Evolutionary conservation across 2,888 invertebrate genomes (phyloP), one percentile per base, ranked within the genome.

Genomic region (Limulus polyphemus): DNA sequence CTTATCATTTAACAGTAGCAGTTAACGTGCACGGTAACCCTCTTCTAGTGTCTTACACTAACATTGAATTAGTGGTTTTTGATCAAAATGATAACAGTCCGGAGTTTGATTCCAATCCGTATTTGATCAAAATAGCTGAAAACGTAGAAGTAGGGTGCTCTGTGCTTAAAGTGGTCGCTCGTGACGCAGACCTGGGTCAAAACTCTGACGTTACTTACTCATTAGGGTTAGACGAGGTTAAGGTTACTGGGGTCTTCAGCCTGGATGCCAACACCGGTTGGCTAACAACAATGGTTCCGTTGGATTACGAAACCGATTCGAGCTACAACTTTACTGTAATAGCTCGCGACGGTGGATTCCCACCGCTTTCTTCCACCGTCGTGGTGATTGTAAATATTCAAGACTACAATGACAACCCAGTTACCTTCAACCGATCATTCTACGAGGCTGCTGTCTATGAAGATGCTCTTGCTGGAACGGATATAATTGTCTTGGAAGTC

Each of bases 371-470:
- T 57, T 82, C 88, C 47, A 82, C 87, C 70, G 86, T 88, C 13
- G 83, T 84, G 57, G 85, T 95, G 0, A 81, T 86, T 56, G 83
- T 97, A 60, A 83, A 84, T 61, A 79, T 97, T 11, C 82, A 85
- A 65, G 95, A 97, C 78, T 89, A 88, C 77, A 95, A 97, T 77
- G 97, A 97, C 77, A 90, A 90, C 75, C 84, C 91, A 47, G 90
- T 92, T 0, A 76, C 78, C 16, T 93, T 94, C 78, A 57, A 58
- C 13, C 59, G 55, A 13, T 64, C 60, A 48, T 61, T 57, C 54
- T 69, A 65, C 57, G 62, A 65, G 51, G 63, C 60, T 14, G 55
- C 75, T 61, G 85, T 89, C 0, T 83, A 82, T 70, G 90, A 90
- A 76, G 86, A 88, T 72, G 86, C 87, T 7, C 74, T 86, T 47